Evolutionary conservation across 53 echinoderm and acorn worm species (phyloP), one percentile per base, ranked within the genome.

Genomic region (Pentamera pediparva): DNA sequence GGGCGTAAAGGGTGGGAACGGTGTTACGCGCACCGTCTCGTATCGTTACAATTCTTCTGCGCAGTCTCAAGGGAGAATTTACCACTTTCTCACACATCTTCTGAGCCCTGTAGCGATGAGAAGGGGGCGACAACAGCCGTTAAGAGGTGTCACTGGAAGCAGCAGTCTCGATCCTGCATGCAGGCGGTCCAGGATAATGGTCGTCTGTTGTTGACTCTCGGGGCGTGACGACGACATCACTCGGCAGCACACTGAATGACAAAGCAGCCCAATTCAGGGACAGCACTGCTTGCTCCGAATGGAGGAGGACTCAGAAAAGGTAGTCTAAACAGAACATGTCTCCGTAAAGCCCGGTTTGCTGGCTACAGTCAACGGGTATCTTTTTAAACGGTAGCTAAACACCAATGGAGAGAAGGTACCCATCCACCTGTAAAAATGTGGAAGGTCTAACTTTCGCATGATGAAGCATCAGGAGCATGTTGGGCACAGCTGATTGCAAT

Each of bases 61-160:
- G n/a, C n/a, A n/a, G n/a, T n/a, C n/a, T n/a, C n/a, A n/a, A n/a
- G n/a, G n/a, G n/a, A n/a, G n/a, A n/a, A n/a, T n/a, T n/a, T n/a
- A n/a, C n/a, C n/a, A n/a, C n/a, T n/a, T n/a, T n/a, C n/a, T n/a
- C n/a, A n/a, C n/a, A n/a, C n/a, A n/a, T n/a, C n/a, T n/a, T n/a
- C n/a, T n/a, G n/a, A 81, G 81, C 25, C 62, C 72, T 78, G 59
- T 47, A 78, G 78, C 78, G 62, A 84, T 41, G 79, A 74, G 62
- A 79, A 84, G 78, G 74, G 79, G 78, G 62, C 72, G 38, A 78
- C n/a, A 70, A 17, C 72, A 53, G 78, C 47, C 69, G 78, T 77
- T 84, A 78, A 2, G 70, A 83, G 83, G 77, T 83, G 77, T 35
- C 83, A 83, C 83, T 83, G 76, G 83, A 67, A 83, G 82, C 76